A percentile compares a stretch with the other conserved stretches of the same genome.
Evolutionary conservation across 2,797 vertebrate species (phyloP).

Genomic region (Zenarchopterus dispar): DNA sequence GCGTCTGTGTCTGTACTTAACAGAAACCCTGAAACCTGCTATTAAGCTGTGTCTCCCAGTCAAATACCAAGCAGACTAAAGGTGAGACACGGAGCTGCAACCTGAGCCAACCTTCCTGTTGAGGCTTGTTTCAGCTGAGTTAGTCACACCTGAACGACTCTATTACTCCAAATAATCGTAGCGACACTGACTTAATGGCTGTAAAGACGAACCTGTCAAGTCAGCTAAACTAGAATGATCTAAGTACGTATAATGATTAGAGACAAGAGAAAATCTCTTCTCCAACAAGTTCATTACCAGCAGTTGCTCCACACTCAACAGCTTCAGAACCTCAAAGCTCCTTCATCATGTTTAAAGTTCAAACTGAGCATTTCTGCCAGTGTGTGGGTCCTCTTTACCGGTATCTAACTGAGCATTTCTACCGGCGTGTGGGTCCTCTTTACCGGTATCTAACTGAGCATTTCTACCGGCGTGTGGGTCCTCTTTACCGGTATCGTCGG

Average conservation of each 20-base stretch:
- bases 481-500: slow-evolving; percentile 86
- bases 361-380: not conserved
- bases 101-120: slow-evolving; percentile 30
- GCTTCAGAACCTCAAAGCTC: no score
- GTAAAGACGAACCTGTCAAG: no score
- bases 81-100: not conserved
- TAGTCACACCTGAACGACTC: not conserved
- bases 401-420: slow-evolving; percentile 62
- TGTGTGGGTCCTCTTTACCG: slow-evolving; percentile 69
- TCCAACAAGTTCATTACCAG: no score
- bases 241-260: no score
- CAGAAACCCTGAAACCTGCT: no score
- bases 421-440: not conserved
- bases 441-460: slow-evolving; percentile 52
- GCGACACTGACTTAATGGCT: no score
- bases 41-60: no score
- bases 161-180: not conserved
- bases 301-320: no score
- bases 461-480: not conserved
- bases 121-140: slow-evolving; percentile 41
- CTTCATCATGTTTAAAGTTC: not conserved
- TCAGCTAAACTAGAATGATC: no score
- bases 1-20: no score
- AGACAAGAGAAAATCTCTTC: no score
- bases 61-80: no score